Evolutionary conservation across 2,797 vertebrate species (phyloP).

Genomic region (Euphonia xanthogaster): DNA sequence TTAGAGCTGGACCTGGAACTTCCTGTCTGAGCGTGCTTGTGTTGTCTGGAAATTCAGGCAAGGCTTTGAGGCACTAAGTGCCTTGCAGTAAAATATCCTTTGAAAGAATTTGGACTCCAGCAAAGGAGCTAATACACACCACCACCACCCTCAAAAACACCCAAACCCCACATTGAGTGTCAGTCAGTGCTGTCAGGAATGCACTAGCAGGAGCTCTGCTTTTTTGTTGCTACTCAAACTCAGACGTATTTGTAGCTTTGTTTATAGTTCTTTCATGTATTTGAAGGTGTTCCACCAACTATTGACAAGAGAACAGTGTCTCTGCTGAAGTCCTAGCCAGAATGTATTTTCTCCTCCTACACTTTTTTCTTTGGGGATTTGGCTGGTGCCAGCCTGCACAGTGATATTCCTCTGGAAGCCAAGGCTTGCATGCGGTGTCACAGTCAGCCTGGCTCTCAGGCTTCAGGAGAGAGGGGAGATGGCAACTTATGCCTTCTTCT

Average conservation of each 20-base stretch:
- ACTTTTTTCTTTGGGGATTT: constrained; percentile 1
- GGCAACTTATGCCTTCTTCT: background rate
- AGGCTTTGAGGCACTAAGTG: background rate
- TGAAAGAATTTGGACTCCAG: background rate
- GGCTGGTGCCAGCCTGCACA: background rate
- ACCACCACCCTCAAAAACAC: background rate
- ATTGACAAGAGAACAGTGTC: background rate
- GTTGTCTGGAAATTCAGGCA: background rate
- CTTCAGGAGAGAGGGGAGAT: background rate
- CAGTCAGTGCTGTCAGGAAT: background rate
- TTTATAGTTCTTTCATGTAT: background rate
- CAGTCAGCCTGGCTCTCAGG: background rate
- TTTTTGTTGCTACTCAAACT: background rate
- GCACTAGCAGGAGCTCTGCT: background rate
- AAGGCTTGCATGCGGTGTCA: background rate
- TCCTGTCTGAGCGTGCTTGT: background rate
- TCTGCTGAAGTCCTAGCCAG: background rate
- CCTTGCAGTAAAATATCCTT: background rate
- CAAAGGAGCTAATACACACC: background rate
- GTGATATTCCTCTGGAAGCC: background rate
- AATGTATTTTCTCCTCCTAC: background rate
- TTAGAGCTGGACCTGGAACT: background rate
- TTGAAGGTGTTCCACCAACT: background rate
- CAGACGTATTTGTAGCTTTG: background rate
- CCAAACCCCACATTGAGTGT: fast-evolving